Conservation (phyloP, 2,797 vertebrate genomes). For the Rallus crepitans region DNA sequence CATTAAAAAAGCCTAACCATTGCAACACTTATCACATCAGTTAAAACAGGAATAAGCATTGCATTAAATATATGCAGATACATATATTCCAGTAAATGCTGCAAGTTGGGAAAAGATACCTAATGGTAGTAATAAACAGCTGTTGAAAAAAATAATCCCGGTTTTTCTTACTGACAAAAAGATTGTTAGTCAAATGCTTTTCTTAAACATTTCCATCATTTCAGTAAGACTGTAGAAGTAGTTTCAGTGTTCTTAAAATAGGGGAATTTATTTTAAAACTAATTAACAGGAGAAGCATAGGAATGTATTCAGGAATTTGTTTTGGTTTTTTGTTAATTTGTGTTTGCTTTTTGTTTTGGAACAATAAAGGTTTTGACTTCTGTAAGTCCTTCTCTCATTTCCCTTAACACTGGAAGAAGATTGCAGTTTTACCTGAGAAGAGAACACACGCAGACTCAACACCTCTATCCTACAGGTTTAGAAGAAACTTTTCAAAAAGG, state of each 20-base stretch:
- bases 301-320: too few species aligned
- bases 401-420: neutral
- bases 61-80: neutral
- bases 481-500: neutral
- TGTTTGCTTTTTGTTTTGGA: neutral
- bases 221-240: neutral
- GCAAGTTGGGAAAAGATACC: neutral
- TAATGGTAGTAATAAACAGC: neutral
- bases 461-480: neutral
- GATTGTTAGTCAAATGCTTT: neutral
- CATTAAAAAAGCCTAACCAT: neutral
- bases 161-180: neutral
- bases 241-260: neutral
- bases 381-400: neutral
- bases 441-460: neutral
- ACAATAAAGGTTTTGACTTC: neutral
- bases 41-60: neutral
- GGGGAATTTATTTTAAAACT: neutral
- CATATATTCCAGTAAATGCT: neutral
- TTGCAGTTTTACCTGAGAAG: neutral
- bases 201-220: neutral
- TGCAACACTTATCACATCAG: neutral
- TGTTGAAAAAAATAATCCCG: neutral
- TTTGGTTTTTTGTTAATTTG: too few species aligned
- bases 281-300: neutral